Percentiles rank a stretch among this genome's conserved stretches.
Conservation (phyloP, 2,113 vertebrate species). For the Sinosuthora webbiana region DNA sequence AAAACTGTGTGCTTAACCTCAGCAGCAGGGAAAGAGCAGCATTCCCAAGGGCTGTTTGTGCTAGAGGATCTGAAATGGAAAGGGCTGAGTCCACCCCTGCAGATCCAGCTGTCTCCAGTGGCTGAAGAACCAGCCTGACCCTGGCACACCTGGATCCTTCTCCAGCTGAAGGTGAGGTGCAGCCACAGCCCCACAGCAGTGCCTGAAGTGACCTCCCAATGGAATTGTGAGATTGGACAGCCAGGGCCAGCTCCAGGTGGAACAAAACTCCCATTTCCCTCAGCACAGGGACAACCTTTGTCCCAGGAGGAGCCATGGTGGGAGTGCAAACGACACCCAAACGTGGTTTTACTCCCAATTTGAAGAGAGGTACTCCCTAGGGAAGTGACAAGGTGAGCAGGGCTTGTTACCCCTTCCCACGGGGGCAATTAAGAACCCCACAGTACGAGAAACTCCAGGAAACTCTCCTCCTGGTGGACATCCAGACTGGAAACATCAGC, state of each 20-base stretch:
- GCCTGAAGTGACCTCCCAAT: not conserved
- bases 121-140: not conserved
- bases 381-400: not conserved
- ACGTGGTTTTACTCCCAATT: accelerated
- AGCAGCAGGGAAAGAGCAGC: not conserved
- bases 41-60: not conserved
- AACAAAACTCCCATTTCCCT: not conserved
- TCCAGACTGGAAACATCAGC: not conserved
- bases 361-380: not conserved
- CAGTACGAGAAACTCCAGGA: not conserved
- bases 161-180: not conserved
- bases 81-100: not conserved
- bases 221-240: not conserved
- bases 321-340: not conserved
- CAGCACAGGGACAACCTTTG: not conserved
- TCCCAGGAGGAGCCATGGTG: not conserved
- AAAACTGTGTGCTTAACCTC: not conserved
- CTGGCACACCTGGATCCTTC: not conserved
- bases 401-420: accelerated
- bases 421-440: not conserved
- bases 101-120: not conserved
- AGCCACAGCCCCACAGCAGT: not conserved
- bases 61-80: not conserved
- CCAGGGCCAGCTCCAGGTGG: not conserved
- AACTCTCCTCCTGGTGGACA: not conserved